phyloP scores from a whole-genome alignment of 64 coral and sea anemone species.

The Cladopsammia gracilis region DNA sequence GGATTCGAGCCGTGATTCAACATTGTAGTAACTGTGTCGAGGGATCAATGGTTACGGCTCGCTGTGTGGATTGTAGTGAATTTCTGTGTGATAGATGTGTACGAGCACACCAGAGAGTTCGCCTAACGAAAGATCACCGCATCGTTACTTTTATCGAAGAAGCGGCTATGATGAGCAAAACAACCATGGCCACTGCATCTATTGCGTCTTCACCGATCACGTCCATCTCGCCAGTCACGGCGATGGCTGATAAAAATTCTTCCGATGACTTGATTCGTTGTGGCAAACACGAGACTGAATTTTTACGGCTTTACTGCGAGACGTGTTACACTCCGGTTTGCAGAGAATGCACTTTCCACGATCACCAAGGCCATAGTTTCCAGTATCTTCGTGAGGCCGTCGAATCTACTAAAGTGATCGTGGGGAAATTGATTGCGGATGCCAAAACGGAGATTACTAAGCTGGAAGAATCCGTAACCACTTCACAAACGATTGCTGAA shows the following conservation, averaged over 20 bases:
- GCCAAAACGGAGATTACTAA: slow-evolving; percentile 84
- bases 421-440: slow-evolving; percentile 89
- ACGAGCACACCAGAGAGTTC: slow-evolving; percentile 92
- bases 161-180: slow-evolving; percentile 74
- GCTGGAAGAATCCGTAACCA: slow-evolving; percentile 86
- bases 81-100: slow-evolving; percentile 94
- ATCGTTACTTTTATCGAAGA: slow-evolving; percentile 95
- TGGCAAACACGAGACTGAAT: slow-evolving; percentile 90
- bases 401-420: slow-evolving; percentile 84
- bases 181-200: slow-evolving; percentile 49
- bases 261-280: slow-evolving; percentile 78
- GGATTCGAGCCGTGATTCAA: slow-evolving; percentile 85
- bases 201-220: slow-evolving; percentile 49
- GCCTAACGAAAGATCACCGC: slow-evolving; percentile 94
- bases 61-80: slow-evolving; percentile 93
- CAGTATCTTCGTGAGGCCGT: slow-evolving; percentile 90
- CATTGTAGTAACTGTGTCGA: slow-evolving; percentile 94
- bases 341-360: slow-evolving; percentile 85
- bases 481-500: slow-evolving; percentile 77
- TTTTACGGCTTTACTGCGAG: slow-evolving; percentile 92
- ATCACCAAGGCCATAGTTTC: slow-evolving; percentile 95
- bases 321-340: slow-evolving; percentile 95
- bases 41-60: slow-evolving; percentile 92
- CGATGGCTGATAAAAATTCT: slow-evolving; percentile 12
- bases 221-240: slow-evolving; percentile 54